Evolutionary conservation across 2,888 invertebrate species (phyloP), one percentile per base, ranked within the genome.

Genomic region (Syritta pipiens): DNA sequence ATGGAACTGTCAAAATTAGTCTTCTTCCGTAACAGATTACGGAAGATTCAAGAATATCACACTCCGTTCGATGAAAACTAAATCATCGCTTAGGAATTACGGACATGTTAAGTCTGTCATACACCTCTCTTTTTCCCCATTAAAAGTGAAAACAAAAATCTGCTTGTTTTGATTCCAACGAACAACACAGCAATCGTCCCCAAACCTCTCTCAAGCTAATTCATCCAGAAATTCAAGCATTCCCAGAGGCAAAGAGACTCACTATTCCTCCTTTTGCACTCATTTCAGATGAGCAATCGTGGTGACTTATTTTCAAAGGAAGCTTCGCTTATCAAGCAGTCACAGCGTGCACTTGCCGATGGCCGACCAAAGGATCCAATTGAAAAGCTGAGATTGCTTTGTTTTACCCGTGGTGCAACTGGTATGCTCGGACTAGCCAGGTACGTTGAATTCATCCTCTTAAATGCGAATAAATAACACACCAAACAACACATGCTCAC

Each of bases 371-470:
- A 92, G 71, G 96, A 97, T 87, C 94, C 96, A 0, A 89, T 97
- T 63, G 95, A 97, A 89, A 94, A 93, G 86, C 89, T 98, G 82
- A 92, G 97, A 49, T 90, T 96, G 82, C 90, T 95, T 81, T 97
- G 97, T 87, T 90, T 97, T 55, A 90, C 94, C 0, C 91, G 97
- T 74, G 98, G 98, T 9, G 94, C 96, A 22, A 92, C 92, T 19
- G 97, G 97, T 59, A 96, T 98, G 85, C 91, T 97, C 84, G 95
- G 94, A 0, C 90, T 98, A 40, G 95, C 94, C 84, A 94, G 96
- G 95, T 96, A 88, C 88, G 88, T 51, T n/a, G 46, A 6, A 62
- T 22, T 48, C 40, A 48, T 53, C 55, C 68, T 35, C 17, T 22
- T 55, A 12, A 62, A 62, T 60, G 30, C 14, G 62, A 63, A 69